phyloP scores from a whole-genome alignment of 2,888 invertebrate genomes.

The Drosophila parthenogenetica region DNA sequence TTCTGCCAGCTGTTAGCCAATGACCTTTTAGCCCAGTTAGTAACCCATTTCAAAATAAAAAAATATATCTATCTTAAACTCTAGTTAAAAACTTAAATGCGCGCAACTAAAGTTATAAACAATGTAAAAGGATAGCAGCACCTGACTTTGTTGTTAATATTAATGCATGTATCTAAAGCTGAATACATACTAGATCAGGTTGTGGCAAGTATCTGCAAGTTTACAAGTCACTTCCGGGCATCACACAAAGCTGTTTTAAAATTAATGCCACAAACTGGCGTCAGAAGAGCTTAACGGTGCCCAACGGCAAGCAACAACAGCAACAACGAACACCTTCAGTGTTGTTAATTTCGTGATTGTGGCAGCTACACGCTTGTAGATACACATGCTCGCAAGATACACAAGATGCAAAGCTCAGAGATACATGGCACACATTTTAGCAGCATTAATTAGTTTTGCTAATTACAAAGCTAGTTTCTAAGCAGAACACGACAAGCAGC shows the following conservation, averaged over 20 bases:
- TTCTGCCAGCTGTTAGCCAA: not conserved
- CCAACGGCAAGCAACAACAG: conserved; percentile 36
- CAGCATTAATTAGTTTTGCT: conserved; percentile 72
- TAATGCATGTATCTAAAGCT: not conserved
- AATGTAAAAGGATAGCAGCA: not conserved
- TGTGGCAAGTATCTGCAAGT: conserved; percentile 4
- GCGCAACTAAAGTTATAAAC: not conserved
- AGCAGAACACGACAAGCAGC: conserved; percentile 11
- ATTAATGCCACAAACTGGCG: conserved; percentile 39
- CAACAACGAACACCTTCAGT: conserved; percentile 20
- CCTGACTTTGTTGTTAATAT: not conserved
- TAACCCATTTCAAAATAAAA: no score
- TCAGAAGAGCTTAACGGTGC: conserved; percentile 42
- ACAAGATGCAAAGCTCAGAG: conserved; percentile 22
- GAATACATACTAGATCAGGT: not conserved
- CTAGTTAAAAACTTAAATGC: not conserved
- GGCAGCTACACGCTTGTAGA: conserved; percentile 5
- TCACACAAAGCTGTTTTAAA: conserved; percentile 56
- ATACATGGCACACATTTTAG: conserved; percentile 54
- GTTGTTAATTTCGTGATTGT: conserved; percentile 31
- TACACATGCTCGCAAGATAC: conserved; percentile 15
- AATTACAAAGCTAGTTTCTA: conserved; percentile 54
- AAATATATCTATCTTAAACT: no score
- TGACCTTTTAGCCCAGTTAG: no score
- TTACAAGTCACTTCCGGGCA: conserved; percentile 21